Evolutionary conservation across 2,113 vertebrate genomes (phyloP).

Genomic region (Salvelinus sp.): DNA sequence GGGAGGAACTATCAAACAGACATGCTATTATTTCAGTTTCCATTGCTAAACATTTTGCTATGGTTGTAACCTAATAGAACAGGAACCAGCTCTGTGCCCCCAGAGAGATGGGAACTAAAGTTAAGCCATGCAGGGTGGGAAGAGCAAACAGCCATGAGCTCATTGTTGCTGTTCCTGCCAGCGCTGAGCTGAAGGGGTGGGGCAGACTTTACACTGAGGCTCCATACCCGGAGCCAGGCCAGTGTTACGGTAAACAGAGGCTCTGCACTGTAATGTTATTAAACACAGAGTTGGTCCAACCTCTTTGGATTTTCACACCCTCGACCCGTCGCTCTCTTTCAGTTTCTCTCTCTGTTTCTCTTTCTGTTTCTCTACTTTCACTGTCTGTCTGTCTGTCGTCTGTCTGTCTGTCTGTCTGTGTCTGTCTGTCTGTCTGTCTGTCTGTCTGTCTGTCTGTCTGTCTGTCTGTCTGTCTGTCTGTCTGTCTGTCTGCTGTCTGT

Average conservation of each 20-base stretch:
- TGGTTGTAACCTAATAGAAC: not conserved
- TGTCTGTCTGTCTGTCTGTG: too few species aligned
- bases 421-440: too few species aligned
- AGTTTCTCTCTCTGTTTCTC: too few species aligned
- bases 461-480: not conserved
- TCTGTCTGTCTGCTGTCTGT: not conserved
- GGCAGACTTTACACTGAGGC: not conserved
- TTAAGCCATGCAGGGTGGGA: constrained; percentile 37
- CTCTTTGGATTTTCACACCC: constrained; percentile 7
- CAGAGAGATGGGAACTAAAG: constrained; percentile 26
- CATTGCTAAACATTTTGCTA: too few species aligned
- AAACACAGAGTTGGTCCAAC: not conserved
- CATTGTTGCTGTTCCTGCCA: constrained; percentile 39
- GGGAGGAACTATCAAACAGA: too few species aligned
- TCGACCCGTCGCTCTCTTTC: not conserved
- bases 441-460: not conserved
- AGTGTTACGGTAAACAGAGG: constrained; percentile 25
- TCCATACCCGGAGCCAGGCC: not conserved
- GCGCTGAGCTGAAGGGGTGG: not conserved
- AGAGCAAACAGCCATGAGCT: constrained; percentile 46
- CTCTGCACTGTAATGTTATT: not conserved
- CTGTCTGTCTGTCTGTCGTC: too few species aligned
- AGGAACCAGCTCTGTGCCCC: not conserved
- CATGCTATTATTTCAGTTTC: too few species aligned
- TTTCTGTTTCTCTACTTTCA: not conserved